Conservation (phyloP, 1,140 invertebrate species). For the Drosophila takahashii region DNA sequence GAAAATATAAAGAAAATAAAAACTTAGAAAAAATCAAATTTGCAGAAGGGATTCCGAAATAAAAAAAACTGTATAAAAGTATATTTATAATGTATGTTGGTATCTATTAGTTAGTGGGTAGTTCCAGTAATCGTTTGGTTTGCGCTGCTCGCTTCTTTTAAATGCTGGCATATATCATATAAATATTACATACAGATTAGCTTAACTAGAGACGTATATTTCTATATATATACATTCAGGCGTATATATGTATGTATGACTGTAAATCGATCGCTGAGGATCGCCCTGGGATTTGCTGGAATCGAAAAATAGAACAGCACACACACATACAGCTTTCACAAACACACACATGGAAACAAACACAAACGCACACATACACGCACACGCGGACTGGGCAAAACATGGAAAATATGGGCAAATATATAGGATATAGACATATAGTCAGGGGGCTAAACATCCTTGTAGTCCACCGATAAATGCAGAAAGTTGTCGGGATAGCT, state of each 20-base stretch:
- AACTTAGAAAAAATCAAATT: background rate
- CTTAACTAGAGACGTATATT: slow-evolving; percentile 22
- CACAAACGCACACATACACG: background rate
- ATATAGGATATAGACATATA: slow-evolving; percentile 10
- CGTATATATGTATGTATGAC: slow-evolving; percentile 10
- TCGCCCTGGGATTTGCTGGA: slow-evolving; percentile 48
- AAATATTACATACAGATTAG: slow-evolving; percentile 25
- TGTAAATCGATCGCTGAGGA: slow-evolving; percentile 39
- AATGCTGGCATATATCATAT: slow-evolving; percentile 44
- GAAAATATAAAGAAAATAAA: background rate
- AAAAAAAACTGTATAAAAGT: background rate
- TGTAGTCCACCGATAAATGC: slow-evolving; percentile 89
- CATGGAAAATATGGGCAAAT: background rate
- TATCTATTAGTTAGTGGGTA: slow-evolving; percentile 31
- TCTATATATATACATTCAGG: slow-evolving; percentile 15
- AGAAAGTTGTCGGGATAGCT: slow-evolving; percentile 99
- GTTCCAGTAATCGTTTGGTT: slow-evolving; percentile 39
- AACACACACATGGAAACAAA: slow-evolving; percentile 5
- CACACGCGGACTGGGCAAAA: slow-evolving; percentile 16
- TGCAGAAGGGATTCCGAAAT: background rate
- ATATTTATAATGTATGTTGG: slow-evolving; percentile 3
- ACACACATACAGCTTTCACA: background rate
- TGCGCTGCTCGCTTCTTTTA: slow-evolving; percentile 32
- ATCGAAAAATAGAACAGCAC: slow-evolving; percentile 35
- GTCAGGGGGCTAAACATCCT: slow-evolving; percentile 35